A percentile compares a stretch with the other conserved stretches of the same genome.
Evolutionary conservation across 2,797 vertebrate genomes (phyloP).

Genomic region (Microctenopoma lineatum): DNA sequence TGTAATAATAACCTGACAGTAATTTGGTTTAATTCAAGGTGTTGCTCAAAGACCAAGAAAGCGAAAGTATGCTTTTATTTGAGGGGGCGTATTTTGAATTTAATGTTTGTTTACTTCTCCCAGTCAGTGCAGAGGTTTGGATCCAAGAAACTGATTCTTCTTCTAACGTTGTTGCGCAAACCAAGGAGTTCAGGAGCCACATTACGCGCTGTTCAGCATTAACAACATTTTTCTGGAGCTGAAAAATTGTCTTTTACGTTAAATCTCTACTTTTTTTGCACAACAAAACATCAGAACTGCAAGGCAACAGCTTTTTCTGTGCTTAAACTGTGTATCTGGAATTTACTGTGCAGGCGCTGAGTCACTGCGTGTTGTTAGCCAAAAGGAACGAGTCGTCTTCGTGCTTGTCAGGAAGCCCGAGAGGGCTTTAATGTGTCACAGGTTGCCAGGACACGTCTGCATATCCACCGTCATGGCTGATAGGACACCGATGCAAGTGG

Average conservation of each 20-base stretch:
- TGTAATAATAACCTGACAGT: not conserved
- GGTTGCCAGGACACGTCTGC: slow-evolving; percentile 53
- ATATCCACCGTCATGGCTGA: slow-evolving; percentile 31
- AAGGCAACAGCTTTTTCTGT: not conserved
- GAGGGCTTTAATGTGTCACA: slow-evolving; percentile 49
- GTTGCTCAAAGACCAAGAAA: not conserved
- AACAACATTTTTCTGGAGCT: not conserved
- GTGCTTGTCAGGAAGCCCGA: slow-evolving; percentile 58
- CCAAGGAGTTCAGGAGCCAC: not conserved
- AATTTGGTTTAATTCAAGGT: not conserved
- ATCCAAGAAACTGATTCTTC: not conserved
- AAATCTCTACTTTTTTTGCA: not conserved
- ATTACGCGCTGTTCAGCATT: not conserved
- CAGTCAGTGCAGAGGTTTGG: not conserved
- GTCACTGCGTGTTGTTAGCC: slow-evolving; percentile 36
- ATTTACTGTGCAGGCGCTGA: slow-evolving; percentile 44
- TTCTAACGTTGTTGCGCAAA: too few species aligned
- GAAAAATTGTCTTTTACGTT: not conserved
- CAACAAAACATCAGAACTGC: not conserved
- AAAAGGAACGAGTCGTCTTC: slow-evolving; percentile 51
- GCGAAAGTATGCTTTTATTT: not conserved
- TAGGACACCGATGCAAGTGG: not conserved
- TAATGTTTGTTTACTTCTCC: not conserved
- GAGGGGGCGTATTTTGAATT: not conserved
- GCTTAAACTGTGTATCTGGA: slow-evolving; percentile 18